Conservation (phyloP, 2,797 vertebrate species). For the Holocentrus rufus region DNA sequence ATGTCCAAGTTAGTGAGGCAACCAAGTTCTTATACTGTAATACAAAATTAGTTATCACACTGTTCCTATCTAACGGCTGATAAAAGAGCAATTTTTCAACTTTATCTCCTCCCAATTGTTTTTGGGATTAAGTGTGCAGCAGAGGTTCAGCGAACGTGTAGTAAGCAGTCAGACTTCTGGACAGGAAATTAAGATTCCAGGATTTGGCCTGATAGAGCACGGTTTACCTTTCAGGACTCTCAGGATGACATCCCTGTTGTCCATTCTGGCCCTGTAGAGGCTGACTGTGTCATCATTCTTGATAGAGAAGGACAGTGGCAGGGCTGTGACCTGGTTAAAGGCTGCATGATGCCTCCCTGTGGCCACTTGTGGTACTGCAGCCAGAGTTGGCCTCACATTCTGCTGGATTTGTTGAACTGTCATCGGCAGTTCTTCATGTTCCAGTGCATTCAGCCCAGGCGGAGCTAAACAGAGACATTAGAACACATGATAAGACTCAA, state of each 20-base stretch:
- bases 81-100: too few species aligned
- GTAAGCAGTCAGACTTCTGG: not conserved
- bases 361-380: conserved; percentile 47
- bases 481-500: too few species aligned
- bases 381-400: not conserved
- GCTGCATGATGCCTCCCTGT: conserved; percentile 51
- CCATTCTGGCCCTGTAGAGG: conserved; percentile 72
- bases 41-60: too few species aligned
- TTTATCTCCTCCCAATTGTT: too few species aligned
- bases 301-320: conserved; percentile 63
- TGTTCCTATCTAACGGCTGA: too few species aligned
- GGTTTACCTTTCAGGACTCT: conserved; percentile 76
- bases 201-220: not conserved
- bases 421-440: conserved; percentile 79
- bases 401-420: conserved; percentile 48
- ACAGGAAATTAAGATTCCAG: too few species aligned
- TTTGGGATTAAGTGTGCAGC: too few species aligned
- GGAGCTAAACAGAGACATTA: conserved; percentile 68
- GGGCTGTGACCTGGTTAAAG: conserved; percentile 66
- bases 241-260: conserved; percentile 73
- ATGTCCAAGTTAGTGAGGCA: too few species aligned
- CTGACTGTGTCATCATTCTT: conserved; percentile 35
- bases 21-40: too few species aligned
- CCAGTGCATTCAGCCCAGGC: conserved; percentile 77
- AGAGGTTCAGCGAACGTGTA: not conserved